Evolutionary conservation across 1,140 invertebrate species (phyloP).

Genomic region (Steinernema feltiae): DNA sequence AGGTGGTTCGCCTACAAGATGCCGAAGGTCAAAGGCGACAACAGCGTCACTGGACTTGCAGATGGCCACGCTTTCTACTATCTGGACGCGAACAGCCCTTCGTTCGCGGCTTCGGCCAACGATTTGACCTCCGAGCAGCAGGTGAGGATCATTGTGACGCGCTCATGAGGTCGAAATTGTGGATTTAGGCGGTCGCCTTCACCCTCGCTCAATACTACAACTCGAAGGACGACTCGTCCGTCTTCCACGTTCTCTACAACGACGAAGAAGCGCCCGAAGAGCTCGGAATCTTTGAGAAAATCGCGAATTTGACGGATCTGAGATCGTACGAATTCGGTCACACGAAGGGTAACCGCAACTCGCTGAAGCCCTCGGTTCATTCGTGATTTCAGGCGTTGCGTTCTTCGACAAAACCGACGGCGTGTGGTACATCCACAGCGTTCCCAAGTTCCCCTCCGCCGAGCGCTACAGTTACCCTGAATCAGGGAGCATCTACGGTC

Average conservation of each 20-base stretch:
- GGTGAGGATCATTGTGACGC: constrained; percentile 16
- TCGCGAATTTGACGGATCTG: neutral
- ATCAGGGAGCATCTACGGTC: constrained; percentile 35
- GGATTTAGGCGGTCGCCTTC: constrained; percentile 39
- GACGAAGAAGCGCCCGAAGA: constrained; percentile 17
- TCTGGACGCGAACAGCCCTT: constrained; percentile 31
- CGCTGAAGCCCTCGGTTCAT: neutral
- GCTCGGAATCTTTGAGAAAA: neutral
- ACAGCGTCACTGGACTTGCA: constrained; percentile 25
- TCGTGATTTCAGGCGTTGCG: constrained; percentile 26
- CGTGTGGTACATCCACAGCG: constrained; percentile 39
- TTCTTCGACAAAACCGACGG: constrained; percentile 36
- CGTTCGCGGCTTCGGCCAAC: constrained; percentile 26
- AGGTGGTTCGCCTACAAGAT: constrained; percentile 40
- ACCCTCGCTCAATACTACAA: constrained; percentile 42
- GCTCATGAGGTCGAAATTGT: neutral
- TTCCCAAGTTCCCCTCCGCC: constrained; percentile 37
- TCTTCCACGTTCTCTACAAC: constrained; percentile 44
- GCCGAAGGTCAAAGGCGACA: constrained; percentile 24
- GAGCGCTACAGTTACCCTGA: constrained; percentile 35
- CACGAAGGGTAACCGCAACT: constrained; percentile 19
- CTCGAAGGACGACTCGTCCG: too few species aligned
- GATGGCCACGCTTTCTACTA: constrained; percentile 38
- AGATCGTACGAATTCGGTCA: constrained; percentile 19
- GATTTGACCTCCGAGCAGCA: constrained; percentile 29